Evolutionary conservation across 2,113 vertebrate species (phyloP), one percentile per base, ranked within the genome.

Genomic region (Callaeas wilsoni): DNA sequence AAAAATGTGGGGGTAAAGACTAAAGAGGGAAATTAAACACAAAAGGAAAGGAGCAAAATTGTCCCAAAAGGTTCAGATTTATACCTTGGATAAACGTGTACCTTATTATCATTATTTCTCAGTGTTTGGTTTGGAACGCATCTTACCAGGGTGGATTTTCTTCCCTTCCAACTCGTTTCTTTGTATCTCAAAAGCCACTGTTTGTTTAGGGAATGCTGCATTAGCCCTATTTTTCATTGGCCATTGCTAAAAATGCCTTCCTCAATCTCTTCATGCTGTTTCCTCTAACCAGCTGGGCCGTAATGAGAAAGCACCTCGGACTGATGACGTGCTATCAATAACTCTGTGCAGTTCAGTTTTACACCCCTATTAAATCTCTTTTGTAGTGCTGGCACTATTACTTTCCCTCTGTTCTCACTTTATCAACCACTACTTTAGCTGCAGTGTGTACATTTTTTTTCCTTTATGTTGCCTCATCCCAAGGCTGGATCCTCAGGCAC

Each of bases 291-390:
- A 97, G 39, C 44, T 57, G 26, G 29, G 46, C 55, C 39, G 78
- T 12, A 42, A 69, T 75, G 56, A 84, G 90, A 63, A 95, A 88
- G 17, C 65, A 84, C 63, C 39, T 59, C 44, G 9, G 60, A 23
- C 64, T 96, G 95, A 91, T 96, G 97, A 96, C 74, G 69, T 90
- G 84, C 63, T 93, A 71, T 90, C 96, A 95, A 77, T 96, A 95
- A 93, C 65, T 84, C 68, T 93, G 37, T 59, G 62, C 55, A 83
- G 52, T 71, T 96, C 84, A 85, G 16, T 92, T 96, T 85, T 47
- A 84, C 37, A 55, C 7, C 46, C 30, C 57, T 79, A 74, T 96
- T 97, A 97, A 97, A 97, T 96, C 84, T 96, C 74, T 65, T 91
- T 67, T 67, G 57, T 77, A 91, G 55, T 63, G 55, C 47, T 73